phyloP scores from a whole-genome alignment of 2,113 vertebrate species.

The Ammospiza caudacuta region DNA sequence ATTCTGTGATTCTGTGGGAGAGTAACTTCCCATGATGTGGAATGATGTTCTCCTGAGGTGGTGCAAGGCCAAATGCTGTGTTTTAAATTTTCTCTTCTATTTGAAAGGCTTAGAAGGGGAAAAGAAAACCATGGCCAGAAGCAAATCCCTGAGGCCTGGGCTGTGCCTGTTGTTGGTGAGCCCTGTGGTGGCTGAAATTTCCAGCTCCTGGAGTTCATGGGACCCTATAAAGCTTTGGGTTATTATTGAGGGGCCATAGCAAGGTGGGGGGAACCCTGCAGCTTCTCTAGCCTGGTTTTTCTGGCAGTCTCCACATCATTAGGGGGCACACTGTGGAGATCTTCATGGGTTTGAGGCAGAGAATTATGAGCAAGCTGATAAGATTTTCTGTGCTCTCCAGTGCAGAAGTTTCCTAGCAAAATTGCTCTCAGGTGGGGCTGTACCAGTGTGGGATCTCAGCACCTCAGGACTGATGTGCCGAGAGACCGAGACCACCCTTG shows the following conservation, averaged over 20 bases:
- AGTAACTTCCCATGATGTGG: background rate
- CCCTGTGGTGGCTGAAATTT: background rate
- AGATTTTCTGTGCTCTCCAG: background rate
- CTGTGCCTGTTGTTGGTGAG: background rate
- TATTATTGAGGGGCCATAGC: background rate
- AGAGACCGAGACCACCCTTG: no score
- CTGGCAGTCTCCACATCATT: background rate
- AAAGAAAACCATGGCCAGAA: background rate
- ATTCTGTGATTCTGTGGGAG: background rate
- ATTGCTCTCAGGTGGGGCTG: background rate
- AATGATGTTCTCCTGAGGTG: background rate
- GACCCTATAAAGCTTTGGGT: background rate
- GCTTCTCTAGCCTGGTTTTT: background rate
- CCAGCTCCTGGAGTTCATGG: background rate
- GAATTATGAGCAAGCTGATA: background rate
- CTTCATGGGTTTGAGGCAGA: background rate
- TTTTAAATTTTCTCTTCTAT: background rate
- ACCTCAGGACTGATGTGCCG: no score
- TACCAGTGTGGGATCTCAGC: background rate
- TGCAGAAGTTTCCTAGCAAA: background rate
- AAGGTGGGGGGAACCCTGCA: background rate
- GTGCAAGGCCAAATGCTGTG: accelerated
- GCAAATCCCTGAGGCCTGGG: background rate
- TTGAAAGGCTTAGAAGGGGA: background rate
- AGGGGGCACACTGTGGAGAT: background rate